phyloP scores from a whole-genome alignment of 2,113 vertebrate genomes.

The Pteruthius melanotis region DNA sequence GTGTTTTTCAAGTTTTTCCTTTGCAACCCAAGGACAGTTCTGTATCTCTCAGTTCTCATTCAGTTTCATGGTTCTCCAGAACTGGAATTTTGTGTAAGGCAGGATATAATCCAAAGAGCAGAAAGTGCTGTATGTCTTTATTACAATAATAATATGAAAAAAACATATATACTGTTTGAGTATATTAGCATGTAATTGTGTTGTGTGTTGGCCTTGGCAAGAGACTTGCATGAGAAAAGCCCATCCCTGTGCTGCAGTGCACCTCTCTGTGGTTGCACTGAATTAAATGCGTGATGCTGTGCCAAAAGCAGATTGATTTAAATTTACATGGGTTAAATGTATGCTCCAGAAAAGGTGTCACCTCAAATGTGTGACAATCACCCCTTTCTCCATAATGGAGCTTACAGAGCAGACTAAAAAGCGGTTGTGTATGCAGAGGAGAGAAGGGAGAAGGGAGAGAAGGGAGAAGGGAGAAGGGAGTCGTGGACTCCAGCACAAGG shows the following conservation, averaged over 20 bases:
- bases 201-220: neutral
- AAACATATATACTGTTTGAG: neutral
- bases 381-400: neutral
- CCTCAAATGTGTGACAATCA: neutral
- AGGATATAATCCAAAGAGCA: neutral
- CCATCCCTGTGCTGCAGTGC: neutral
- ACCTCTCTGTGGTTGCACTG: neutral
- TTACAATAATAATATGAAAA: neutral
- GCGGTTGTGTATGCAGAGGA: neutral
- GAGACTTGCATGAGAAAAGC: neutral
- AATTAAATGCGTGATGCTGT: neutral
- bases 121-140: neutral
- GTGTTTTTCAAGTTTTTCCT: neutral
- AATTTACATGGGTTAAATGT: neutral
- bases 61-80: neutral
- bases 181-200: neutral
- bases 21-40: neutral
- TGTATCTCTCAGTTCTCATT: neutral
- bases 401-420: neutral
- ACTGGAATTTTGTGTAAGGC: neutral
- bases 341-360: neutral
- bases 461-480: no score
- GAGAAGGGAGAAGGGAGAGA: no score
- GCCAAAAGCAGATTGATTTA: neutral
- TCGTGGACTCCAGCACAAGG: rapidly evolving